Conservation (phyloP, 2,113 vertebrate genomes). For the Beaufortia kweichowensis region DNA sequence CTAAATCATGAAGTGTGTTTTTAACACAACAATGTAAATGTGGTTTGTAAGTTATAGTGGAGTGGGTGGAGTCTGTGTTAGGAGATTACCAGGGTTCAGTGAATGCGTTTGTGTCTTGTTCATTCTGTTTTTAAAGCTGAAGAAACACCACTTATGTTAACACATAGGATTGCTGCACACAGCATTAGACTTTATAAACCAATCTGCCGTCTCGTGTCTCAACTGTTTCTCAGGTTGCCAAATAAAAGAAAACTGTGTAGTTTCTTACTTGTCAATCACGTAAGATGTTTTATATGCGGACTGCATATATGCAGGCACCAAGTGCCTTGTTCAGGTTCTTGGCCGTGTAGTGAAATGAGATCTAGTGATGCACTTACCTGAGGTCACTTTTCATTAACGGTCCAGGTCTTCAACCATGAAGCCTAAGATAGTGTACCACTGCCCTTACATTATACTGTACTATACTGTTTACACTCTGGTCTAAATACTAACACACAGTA, state of each 20-base stretch:
- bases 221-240: conserved; percentile 3
- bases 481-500: too few relatives aligned
- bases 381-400: background rate
- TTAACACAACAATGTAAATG: background rate
- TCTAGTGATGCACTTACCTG: background rate
- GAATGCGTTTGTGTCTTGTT: conserved; percentile 40
- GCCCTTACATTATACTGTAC: too few relatives aligned
- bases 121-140: conserved; percentile 67
- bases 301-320: too few relatives aligned
- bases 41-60: conserved; percentile 18
- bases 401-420: background rate
- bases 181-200: conserved; percentile 34
- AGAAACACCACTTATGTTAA: too few relatives aligned
- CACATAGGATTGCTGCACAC: too few relatives aligned
- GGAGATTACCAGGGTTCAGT: conserved; percentile 47
- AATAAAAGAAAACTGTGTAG: background rate
- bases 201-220: conserved; percentile 36
- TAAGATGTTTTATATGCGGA: background rate
- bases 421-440: too few relatives aligned
- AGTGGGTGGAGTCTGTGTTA: background rate
- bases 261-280: background rate
- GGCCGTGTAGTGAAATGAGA: background rate
- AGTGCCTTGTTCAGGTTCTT: background rate
- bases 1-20: background rate
- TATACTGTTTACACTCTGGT: too few relatives aligned